Base-by-base conservation (phyloP, 2,888 invertebrate genomes). In the Encarsia formosa region DNA sequence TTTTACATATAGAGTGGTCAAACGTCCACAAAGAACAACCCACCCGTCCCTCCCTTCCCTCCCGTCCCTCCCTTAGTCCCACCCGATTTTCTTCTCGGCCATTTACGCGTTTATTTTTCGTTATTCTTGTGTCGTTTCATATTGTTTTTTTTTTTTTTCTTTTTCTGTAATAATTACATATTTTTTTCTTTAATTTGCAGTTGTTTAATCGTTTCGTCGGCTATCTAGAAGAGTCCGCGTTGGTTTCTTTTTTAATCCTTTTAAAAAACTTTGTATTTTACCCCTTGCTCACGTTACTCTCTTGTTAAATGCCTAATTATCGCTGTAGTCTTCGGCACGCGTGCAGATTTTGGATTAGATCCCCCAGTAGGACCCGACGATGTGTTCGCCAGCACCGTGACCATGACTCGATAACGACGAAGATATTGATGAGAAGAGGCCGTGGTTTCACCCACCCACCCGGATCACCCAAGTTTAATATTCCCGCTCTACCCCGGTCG, bases 401-500 rank as follows among this genome's bases (percentile, higher is more conserved):
- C 61, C 59, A 57, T 60, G 60, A 62, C 61, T 59, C 64, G 65
- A 65, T 69, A 67, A 70, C 67, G 67, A 70, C 68, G 70, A 72
- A 66, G 73, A 68, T 68, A 66, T 68, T 70, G 69, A 68, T 71
- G 68, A 73, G 71, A 73, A 72, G 71, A 73, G 73, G 73, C 73
- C 73, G 75, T 75, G 75, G 75, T 75, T 75, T 75, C 75, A 75
- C 75, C 75, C 75, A 74, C 75, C 75, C 75, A 70, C 75, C 75
- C 75, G 71, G 71, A 70, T 67, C 67, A 70, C 73, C 73, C 72
- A 67, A 65, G 59, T 63, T 66, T 68, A 65, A 68, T 65, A 69
- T 71, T 69, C 73, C 73, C 72, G 70, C 73, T 73, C 71, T 67
- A 68, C 74, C 73, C 73, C 73, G 59, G 64, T 70, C 70, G 70